Base-by-base conservation (phyloP, 2,797 vertebrate genomes). In the Liparis tanakae region DNA sequence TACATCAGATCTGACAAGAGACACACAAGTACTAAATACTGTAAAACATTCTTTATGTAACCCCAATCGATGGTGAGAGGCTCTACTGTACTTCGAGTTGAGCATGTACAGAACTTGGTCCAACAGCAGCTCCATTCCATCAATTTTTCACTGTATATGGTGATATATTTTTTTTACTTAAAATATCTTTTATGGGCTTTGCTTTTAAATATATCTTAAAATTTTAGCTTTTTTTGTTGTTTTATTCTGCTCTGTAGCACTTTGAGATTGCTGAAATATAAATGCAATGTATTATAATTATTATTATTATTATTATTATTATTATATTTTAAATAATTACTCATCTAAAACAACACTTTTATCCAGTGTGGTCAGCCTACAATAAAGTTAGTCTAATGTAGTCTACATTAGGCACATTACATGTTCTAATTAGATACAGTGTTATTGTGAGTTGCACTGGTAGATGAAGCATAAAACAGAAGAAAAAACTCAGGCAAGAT, bases 1-100 rank as follows among this genome's bases (percentile, higher is more conserved):
- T 44, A 79, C 15, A 80, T 62, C 22, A 20, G 15, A 73, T 34
- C 14, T 46, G 71, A 83, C 63, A 76, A 14, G 75, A 78, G 33
- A 77, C 53, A 70, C 71, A 20, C 44, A 58, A 48, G 69, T 2
- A 55, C 20, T 41, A 53, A 79, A 71, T 59, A 69, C 39, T 67
- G 25, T 15, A 33, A 81, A 63, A 30, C 34, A 33, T 20, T 53
- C 18, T 50, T 25, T 50, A 12, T 25, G 9, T 51, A 75, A 34
- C n/a, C 62, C 53, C 39, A 1, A 25, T 61, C n/a, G 34, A 36
- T 7, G 6, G 8, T 54, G 30, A 71, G 18, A 39, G 2, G 33
- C 53, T 62, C 37, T n/a, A 20, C n/a, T 20, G 25, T 50, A 20
- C 33, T 37, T 30, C 7, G 58, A 46, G 41, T 25, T 60, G 7